A percentile compares a stretch with the other conserved stretches of the same genome.
These are phyloP conservation scores for pig (Sus scrofa) DNA, from an alignment of 2,113 vertebrate genomes.

Conservation along the genomic window T2T-Sscrofa CM000830.6:50993001-50993500, in stretches of 20 bases:
- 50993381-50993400: not conserved
- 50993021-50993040: not conserved
- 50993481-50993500: not conserved
- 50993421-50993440: not conserved
- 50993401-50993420: not conserved
- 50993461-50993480: not conserved
- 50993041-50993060: not conserved
- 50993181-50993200: not conserved
- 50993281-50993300: not conserved
- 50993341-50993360: not conserved
- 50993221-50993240: not conserved
- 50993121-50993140: constrained; percentile 88
- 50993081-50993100: constrained; percentile 88
- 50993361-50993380: not conserved
- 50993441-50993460: not conserved
- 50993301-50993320: not conserved
- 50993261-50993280: not conserved
- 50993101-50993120: constrained; percentile 89
- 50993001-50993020: not conserved
- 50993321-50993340: not conserved
- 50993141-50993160: constrained; percentile 83
- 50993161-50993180: constrained; percentile 31
- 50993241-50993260: not conserved
- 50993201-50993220: not conserved
- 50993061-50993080: not conserved